Base-by-base conservation (phyloP, 2,888 invertebrate genomes). In the Sinohyriopsis cumingii region DNA sequence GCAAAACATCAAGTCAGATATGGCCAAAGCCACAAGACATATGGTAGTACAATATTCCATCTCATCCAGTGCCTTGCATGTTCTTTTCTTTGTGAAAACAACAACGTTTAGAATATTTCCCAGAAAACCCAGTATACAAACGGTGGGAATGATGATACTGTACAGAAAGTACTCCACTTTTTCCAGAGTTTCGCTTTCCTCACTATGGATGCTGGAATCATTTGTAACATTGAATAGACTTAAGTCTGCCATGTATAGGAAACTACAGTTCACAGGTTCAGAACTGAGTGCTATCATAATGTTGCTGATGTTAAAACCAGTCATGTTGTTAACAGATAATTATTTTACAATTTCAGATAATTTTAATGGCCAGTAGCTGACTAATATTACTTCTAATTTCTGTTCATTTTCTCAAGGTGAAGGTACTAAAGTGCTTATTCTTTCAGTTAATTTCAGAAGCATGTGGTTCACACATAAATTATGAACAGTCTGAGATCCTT, bases 31-130 rank as follows among this genome's bases (percentile, higher is more conserved):
- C 93, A 91, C 86, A 12, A 91, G 80, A 94, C 89, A 95, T 87
- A 94, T 93, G 88, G 95, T 95, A 54, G 95, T 95, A 3, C 94
- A 94, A 53, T 94, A 94, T 79, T 94, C 93, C 93, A 95, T 94
- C 84, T 94, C 94, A 77, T 94, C 93, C 69, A 87, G 57, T 18
- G 77, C 79, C 28, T 82, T 79, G 28, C 77, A 78, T 15, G 82
- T 76, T 65, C 82, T 81, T 68, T 87, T 87, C 77, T 94, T 92
- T 61, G 94, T 94, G 75, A 95, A 92, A 15, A 95, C 95, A 79
- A 94, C 91, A 77, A 95, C 91, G 90, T 95, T 95, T 76, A 95
- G 92, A 64, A 94, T 92, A 88, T 95, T 95, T 57, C 95, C 95
- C 72, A 94, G 91, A 83, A 95, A 94, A 63, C 94, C 94, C 72